Conservation (phyloP, 2,888 invertebrate species). For the Limnephilus marmoratus region DNA sequence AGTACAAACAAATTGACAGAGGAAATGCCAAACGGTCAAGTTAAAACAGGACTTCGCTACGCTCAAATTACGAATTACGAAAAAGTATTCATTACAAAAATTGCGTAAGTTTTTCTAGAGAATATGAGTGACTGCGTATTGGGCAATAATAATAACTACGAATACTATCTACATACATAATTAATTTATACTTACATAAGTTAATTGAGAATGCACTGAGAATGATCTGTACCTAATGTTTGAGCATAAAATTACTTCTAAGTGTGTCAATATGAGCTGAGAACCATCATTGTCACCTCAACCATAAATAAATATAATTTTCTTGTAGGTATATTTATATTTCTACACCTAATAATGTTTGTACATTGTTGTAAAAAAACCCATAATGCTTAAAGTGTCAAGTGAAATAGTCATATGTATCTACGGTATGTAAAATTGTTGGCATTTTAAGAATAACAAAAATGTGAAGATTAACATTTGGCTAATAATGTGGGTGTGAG, state of each 20-base stretch:
- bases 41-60: too few relatives aligned
- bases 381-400: not conserved
- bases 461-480: not conserved
- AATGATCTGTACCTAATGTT: not conserved
- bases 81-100: not conserved
- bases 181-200: not conserved
- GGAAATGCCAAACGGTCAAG: too few relatives aligned
- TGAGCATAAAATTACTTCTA: conserved; percentile 7
- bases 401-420: not conserved
- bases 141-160: not conserved
- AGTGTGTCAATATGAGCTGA: conserved; percentile 9
- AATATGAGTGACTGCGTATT: not conserved
- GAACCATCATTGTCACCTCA: not conserved
- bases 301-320: not conserved
- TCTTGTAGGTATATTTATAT: not conserved
- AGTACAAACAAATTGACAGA: too few relatives aligned
- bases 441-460: not conserved
- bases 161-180: not conserved
- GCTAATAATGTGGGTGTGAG: too few relatives aligned
- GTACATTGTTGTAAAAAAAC: not conserved
- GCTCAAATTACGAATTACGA: too few relatives aligned
- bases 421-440: not conserved
- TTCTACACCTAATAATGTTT: not conserved
- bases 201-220: not conserved
- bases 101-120: not conserved